These are phyloP conservation scores for Horisme vitalbata DNA, from an alignment of 2,888 invertebrate species.

Conservation along the genomic window DNA sequence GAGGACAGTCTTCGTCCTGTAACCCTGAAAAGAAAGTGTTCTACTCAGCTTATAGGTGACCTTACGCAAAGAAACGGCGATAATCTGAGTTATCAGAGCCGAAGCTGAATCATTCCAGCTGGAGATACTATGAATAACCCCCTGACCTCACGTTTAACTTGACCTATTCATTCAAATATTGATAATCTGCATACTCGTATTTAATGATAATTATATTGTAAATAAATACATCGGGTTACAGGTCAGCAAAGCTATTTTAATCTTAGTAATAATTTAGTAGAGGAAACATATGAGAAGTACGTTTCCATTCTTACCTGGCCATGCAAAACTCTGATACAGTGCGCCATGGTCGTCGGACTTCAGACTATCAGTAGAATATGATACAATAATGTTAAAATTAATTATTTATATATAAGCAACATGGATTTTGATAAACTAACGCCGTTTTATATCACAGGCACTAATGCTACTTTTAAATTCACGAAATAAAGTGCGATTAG, in stretches of 20 bases:
- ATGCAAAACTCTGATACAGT: constrained; percentile 90
- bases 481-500: constrained; percentile 29
- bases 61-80: neutral
- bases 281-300: constrained; percentile 37
- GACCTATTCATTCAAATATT: constrained; percentile 62
- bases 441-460: constrained; percentile 41
- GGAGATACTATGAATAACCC: constrained; percentile 20
- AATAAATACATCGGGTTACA: constrained; percentile 45
- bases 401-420: constrained; percentile 60
- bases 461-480: constrained; percentile 39
- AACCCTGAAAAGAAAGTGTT: constrained; percentile 66
- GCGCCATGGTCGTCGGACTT: constrained; percentile 86
- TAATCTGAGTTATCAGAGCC: constrained; percentile 4
- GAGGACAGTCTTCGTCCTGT: constrained; percentile 78
- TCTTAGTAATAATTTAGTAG: constrained; percentile 12
- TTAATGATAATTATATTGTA: constrained; percentile 56
- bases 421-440: constrained; percentile 58
- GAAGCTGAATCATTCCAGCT: constrained; percentile 9
- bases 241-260: neutral
- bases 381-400: constrained; percentile 46
- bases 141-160: constrained; percentile 56
- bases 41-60: constrained; percentile 7
- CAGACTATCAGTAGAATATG: constrained; percentile 50
- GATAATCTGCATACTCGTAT: constrained; percentile 36
- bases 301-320: constrained; percentile 84